phyloP scores from a whole-genome alignment of 2,888 invertebrate species.

The Lycaena phlaeas region DNA sequence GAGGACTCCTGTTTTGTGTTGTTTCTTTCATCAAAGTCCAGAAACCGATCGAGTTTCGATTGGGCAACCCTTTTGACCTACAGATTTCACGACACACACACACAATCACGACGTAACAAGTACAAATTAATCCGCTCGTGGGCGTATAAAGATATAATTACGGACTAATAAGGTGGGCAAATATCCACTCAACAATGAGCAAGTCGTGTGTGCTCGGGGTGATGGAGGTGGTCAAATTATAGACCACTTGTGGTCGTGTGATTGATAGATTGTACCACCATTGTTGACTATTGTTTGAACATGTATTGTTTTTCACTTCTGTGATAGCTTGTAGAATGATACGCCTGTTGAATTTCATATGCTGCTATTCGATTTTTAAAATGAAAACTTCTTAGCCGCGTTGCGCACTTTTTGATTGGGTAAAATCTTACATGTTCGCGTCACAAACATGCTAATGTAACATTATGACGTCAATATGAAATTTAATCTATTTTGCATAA shows the following conservation, averaged over 20 bases:
- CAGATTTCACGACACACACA: too few species aligned
- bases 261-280: neutral
- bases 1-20: too few species aligned
- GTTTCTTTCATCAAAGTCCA: too few species aligned
- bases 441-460: too few species aligned
- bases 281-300: constrained; percentile 4
- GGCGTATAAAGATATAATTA: neutral
- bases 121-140: neutral
- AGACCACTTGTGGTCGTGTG: neutral
- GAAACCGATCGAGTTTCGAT: too few species aligned
- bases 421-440: too few species aligned
- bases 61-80: neutral
- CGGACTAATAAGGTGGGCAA: neutral
- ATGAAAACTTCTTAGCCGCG: too few species aligned
- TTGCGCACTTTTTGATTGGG: too few species aligned
- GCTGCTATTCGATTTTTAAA: too few species aligned
- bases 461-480: too few species aligned
- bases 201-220: constrained; percentile 3
- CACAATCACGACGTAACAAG: neutral
- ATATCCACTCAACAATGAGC: constrained; percentile 5
- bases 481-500: too few species aligned
- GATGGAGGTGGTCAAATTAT: neutral
- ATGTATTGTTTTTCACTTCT: too few species aligned
- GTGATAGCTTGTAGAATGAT: neutral
- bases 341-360: neutral